A percentile compares a stretch with the other conserved stretches of the same genome.
phyloP scores from a whole-genome alignment of 1,140 invertebrate species.

The Zaprionus davidi region DNA sequence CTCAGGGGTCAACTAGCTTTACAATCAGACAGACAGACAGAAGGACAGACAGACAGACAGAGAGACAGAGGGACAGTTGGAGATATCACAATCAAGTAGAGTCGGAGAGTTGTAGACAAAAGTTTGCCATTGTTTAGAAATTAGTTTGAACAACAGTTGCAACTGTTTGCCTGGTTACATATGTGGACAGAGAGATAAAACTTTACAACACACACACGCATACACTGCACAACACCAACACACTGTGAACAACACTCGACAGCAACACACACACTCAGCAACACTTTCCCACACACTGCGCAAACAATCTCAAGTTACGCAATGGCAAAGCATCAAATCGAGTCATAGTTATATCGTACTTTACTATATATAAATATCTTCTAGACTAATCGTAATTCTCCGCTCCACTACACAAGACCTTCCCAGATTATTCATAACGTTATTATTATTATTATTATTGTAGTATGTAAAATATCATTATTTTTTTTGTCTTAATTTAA shows the following conservation, averaged over 20 bases:
- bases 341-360: slow-evolving; percentile 63
- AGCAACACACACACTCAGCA: slow-evolving; percentile 5
- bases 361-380: slow-evolving; percentile 27
- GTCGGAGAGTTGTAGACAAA: slow-evolving; percentile 8
- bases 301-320: slow-evolving; percentile 25
- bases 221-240: background rate
- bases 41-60: slow-evolving; percentile 7
- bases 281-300: slow-evolving; percentile 27
- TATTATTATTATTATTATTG: slow-evolving; percentile 19
- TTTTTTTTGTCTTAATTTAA: slow-evolving; percentile 33
- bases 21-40: slow-evolving; percentile 13
- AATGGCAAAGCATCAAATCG: slow-evolving; percentile 66
- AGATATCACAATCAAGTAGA: background rate
- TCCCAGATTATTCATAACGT: background rate
- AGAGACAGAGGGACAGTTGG: slow-evolving; percentile 8
- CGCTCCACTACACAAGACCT: background rate
- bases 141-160: slow-evolving; percentile 24
- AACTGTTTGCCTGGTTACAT: slow-evolving; percentile 16
- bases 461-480: slow-evolving; percentile 28
- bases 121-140: slow-evolving; percentile 64
- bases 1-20: slow-evolving; percentile 58
- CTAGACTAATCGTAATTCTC: slow-evolving; percentile 36
- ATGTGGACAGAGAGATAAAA: background rate
- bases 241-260: background rate
- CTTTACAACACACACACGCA: background rate